Conservation (phyloP, 1,140 invertebrate species). For the Wasmannia auropunctata region DNA sequence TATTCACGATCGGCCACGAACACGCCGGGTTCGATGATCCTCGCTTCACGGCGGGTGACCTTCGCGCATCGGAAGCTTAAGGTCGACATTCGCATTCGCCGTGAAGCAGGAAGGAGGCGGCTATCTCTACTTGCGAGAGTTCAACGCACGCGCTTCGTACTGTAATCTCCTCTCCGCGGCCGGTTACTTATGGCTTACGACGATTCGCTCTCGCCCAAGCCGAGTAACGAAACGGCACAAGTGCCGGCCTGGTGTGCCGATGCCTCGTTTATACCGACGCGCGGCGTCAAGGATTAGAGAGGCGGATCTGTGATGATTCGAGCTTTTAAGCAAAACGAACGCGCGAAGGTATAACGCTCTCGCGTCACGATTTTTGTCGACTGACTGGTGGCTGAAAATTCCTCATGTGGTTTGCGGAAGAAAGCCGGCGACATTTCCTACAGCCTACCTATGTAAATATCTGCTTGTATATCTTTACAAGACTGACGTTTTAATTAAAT, state of each 20-base stretch:
- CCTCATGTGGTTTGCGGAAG: not conserved
- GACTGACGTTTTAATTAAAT: not conserved
- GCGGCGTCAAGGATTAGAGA: not conserved
- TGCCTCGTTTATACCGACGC: not conserved
- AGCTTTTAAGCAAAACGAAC: not conserved
- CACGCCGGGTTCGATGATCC: slow-evolving; percentile 62
- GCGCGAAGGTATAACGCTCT: not conserved
- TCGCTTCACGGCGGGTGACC: slow-evolving; percentile 70
- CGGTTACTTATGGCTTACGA: slow-evolving; percentile 58
- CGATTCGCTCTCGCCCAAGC: slow-evolving; percentile 27
- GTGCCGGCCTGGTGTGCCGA: not conserved
- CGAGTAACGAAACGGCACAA: slow-evolving; percentile 25
- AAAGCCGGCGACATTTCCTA: not conserved
- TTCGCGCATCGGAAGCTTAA: slow-evolving; percentile 77
- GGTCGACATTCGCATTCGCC: slow-evolving; percentile 78
- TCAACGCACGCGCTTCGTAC: slow-evolving; percentile 76
- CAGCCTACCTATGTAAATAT: not conserved
- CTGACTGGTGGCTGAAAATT: not conserved
- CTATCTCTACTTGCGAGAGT: slow-evolving; percentile 69
- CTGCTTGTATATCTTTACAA: not conserved
- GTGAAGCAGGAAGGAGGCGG: slow-evolving; percentile 72
- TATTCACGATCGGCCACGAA: not conserved
- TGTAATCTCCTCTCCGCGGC: slow-evolving; percentile 61
- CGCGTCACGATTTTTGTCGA: not conserved
- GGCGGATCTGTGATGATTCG: not conserved